These are phyloP conservation scores for Agrenia bidenticulata DNA, from an alignment of 2,888 invertebrate genomes.

Conservation along the genomic window DNA sequence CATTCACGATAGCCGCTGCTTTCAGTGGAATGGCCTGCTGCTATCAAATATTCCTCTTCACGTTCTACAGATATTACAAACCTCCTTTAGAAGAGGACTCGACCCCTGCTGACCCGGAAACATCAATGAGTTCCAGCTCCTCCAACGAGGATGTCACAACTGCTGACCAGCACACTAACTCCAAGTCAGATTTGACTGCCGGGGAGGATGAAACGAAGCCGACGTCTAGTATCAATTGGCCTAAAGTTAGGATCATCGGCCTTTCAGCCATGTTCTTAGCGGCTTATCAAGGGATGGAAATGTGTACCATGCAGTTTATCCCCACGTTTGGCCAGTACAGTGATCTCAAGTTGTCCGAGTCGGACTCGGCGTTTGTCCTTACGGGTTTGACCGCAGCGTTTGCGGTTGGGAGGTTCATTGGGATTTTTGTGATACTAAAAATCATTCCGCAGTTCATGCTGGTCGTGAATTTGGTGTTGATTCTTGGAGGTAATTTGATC, in stretches of 20 bases:
- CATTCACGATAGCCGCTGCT: constrained; percentile 26
- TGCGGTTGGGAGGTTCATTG: constrained; percentile 35
- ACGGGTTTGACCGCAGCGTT: constrained; percentile 40
- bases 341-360: constrained; percentile 35
- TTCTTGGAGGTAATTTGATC: constrained; percentile 20
- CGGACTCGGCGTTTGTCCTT: constrained; percentile 31
- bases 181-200: background rate
- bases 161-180: too few species aligned
- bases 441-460: constrained; percentile 30
- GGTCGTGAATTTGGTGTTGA: constrained; percentile 23
- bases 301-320: constrained; percentile 45
- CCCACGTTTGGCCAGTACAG: constrained; percentile 44
- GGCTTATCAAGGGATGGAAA: constrained; percentile 44
- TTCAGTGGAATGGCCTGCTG: background rate
- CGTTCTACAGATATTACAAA: constrained; percentile 24
- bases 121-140: too few species aligned
- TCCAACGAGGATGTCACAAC: too few species aligned
- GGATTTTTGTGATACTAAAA: constrained; percentile 38
- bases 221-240: background rate
- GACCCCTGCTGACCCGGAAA: background rate
- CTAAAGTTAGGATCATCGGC: constrained; percentile 18
- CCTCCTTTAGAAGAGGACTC: constrained; percentile 23
- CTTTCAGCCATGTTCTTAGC: constrained; percentile 12
- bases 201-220: background rate
- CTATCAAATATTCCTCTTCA: constrained; percentile 28